Base-by-base conservation (phyloP, 2,797 vertebrate genomes). In the Pyrocephalus nanus region DNA sequence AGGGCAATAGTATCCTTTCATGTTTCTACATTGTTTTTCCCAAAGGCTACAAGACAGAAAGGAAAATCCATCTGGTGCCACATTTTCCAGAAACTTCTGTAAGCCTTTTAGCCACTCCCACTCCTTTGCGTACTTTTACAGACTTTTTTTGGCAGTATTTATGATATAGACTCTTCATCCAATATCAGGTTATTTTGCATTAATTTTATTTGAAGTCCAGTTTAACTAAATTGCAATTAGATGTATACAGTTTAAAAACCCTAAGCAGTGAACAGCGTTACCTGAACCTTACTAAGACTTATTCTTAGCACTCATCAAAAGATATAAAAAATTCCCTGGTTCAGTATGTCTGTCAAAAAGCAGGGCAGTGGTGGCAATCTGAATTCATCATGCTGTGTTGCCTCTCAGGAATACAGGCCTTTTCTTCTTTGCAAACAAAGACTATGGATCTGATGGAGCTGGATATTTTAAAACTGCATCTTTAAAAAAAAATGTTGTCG, bases 301-400 rank as follows among this genome's bases (percentile, higher is more conserved):
- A 32, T 57, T 88, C 54, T 54, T 73, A 53, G 40, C 11, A 17
- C 8, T 66, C 29, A 83, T 9, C 13, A 38, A 74, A 87, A 86
- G 22, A 79, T 79, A 60, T 45, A 12, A 36, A 71, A 58, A 48
- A 15, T 51, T 13, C 18, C 29, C 11, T 47, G 11, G 3, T 66
- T 95, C 78, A 92, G 2, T 51, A 7, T 15, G 5, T 40, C 32
- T 81, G 21, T 38, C 40, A 65, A 70, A 78, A 85, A 73, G 16
- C 58, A 84, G 66, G 9, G 65, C 53, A 69, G 26, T 5, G 11
- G 34, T 62, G 30, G 32, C 34, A 67, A 64, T 36, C 55, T 42
- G 73, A 55, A 93, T 42, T 55, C 55, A 62, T 76, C 30, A 3
- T 1, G 3, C 14, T 4, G 2, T 6, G 4, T 17, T 0, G 0